Evolutionary conservation across 2,797 vertebrate genomes (phyloP), one percentile per base, ranked within the genome.

Genomic region (Botia kubotai): DNA sequence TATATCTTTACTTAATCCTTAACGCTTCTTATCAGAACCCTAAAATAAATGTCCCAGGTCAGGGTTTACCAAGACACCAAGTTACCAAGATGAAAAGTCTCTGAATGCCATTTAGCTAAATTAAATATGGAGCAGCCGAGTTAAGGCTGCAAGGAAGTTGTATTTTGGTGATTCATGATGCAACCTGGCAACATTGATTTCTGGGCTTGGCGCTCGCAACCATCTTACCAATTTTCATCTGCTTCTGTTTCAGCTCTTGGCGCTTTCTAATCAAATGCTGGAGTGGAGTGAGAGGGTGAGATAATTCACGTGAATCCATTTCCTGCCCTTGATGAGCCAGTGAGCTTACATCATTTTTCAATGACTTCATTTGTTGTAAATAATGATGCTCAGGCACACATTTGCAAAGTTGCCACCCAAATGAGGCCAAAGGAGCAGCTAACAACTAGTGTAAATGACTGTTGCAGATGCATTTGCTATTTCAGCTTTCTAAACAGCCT

Each of bases 331-430:
- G 70, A 57, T 75, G 77, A 77, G 62, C 75, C 71, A 48, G 76
- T 73, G 57, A 65, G 29, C 70, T 58, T 84, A 65, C 78, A 62
- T 79, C 53, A 80, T 63, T 75, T 72, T 81, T 75, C 52, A 77
- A 39, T 80, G 76, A 77, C 58, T 62, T 70, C 72, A 76, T 77
- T 58, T 74, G 36, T 68, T 74, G 12, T 21, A 46, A 69, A 65
- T 75, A 79, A 79, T 79, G n/a, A 52, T 46, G 79, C 81, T 79
- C 75, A 68, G 66, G 58, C 17, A 53, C 66, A 81, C 80, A 63
- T 77, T 77, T 79, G 74, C 81, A 74, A 55, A 74, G 43, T 58
- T 71, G 57, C 55, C 43, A 76, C 36, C n/a, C 69, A 71, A 82
- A 84, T 48, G 73, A 33, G 48, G 68, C 79, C 58, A 79, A 83